phyloP scores from a whole-genome alignment of 2,113 vertebrate species.

The Merops nubicus region DNA sequence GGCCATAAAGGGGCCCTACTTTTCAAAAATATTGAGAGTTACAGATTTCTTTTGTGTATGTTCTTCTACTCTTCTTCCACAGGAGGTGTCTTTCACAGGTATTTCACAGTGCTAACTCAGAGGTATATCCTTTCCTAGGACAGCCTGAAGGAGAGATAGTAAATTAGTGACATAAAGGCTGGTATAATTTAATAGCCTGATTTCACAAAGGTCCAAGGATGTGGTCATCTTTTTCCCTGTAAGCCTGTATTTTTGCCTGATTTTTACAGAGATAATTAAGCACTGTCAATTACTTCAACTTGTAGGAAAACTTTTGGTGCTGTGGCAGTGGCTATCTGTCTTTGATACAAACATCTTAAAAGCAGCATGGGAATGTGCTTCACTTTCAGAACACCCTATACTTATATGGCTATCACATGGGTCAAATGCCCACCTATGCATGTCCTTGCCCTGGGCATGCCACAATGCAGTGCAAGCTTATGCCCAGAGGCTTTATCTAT shows the following conservation, averaged over 20 bases:
- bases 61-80: not conserved
- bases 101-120: not conserved
- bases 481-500: not conserved
- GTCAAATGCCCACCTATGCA: not conserved
- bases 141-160: not conserved
- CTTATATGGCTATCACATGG: fast-evolving
- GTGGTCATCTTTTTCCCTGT: not conserved
- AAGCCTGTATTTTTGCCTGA: not conserved
- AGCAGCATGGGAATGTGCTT: not conserved
- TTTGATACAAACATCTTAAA: not conserved
- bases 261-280: not conserved
- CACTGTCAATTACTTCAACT: not conserved
- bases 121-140: not conserved
- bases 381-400: not conserved
- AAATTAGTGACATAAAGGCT: not conserved
- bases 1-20: not conserved
- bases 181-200: not conserved
- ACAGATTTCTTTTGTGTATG: not conserved
- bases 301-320: not conserved
- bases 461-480: not conserved
- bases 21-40: not conserved
- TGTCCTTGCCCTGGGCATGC: not conserved
- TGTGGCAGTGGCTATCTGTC: not conserved
- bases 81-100: not conserved
- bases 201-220: not conserved